Conservation (phyloP, 2,888 invertebrate genomes). For the Meghimatium bilineatum region DNA sequence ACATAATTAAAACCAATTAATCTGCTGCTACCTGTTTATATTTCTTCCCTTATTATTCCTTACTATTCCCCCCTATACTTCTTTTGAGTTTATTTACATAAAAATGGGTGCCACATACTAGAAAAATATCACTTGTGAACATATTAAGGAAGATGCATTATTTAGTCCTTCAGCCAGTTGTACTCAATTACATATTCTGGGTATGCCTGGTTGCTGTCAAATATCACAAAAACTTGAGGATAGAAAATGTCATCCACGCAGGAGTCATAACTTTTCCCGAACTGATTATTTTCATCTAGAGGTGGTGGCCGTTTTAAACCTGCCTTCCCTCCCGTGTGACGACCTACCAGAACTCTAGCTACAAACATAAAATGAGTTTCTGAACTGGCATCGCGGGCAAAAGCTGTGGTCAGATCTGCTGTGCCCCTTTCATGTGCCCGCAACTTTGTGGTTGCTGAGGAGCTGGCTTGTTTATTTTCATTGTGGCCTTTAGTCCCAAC, state of each 20-base stretch:
- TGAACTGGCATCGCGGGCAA: not conserved
- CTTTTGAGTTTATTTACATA: too few species aligned
- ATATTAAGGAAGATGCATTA: too few species aligned
- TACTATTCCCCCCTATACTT: too few species aligned
- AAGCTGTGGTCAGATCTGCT: conserved; percentile 21
- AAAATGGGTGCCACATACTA: too few species aligned
- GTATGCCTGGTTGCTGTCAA: conserved; percentile 74
- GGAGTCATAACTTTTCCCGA: conserved; percentile 71
- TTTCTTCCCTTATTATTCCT: too few species aligned
- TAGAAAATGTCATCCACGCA: conserved; percentile 71
- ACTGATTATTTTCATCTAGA: conserved; percentile 62
- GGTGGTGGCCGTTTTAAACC: conserved; percentile 69
- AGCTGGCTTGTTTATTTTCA: not conserved
- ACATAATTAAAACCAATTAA: too few species aligned
- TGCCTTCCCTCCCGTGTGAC: conserved; percentile 66
- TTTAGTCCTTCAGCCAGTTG: conserved; percentile 29
- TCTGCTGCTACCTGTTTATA: too few species aligned
- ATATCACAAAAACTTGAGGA: conserved; percentile 73
- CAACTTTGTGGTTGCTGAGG: conserved; percentile 2
- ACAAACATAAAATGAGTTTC: conserved; percentile 63
- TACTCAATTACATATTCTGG: conserved; percentile 75
- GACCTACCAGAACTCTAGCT: conserved; percentile 71
- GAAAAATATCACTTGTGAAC: too few species aligned
- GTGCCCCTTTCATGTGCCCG: conserved; percentile 2
- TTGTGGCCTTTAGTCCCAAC: not conserved